Evolutionary conservation across 2,113 vertebrate genomes (phyloP).

Genomic region (Pachyramphus minor): DNA sequence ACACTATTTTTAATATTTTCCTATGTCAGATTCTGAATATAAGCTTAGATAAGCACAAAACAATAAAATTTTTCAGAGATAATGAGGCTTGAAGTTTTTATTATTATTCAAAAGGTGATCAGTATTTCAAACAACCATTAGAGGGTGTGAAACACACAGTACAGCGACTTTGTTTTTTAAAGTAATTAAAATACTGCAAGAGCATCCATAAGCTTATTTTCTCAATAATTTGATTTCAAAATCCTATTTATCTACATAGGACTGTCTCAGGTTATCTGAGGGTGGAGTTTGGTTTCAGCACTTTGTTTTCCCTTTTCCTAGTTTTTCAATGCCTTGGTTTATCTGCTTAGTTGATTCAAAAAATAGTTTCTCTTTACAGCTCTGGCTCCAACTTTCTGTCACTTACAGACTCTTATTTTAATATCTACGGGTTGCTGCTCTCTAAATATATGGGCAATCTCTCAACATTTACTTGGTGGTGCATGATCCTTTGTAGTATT

Average conservation of each 20-base stretch:
- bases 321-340: not conserved
- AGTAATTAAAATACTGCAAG: not conserved
- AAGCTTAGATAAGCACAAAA: not conserved
- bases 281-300: not conserved
- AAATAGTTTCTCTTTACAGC: not conserved
- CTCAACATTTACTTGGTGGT: not conserved
- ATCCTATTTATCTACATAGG: not conserved
- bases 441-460: not conserved
- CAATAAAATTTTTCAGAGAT: not conserved
- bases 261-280: not conserved
- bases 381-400: not conserved
- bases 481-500: not conserved
- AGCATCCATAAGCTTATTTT: not conserved
- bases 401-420: not conserved
- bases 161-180: not conserved
- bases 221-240: not conserved
- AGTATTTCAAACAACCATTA: not conserved
- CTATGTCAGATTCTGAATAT: not conserved
- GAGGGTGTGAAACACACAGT: not conserved
- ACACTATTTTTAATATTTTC: not conserved
- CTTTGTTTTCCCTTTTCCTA: not conserved
- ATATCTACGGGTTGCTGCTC: not conserved
- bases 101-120: not conserved
- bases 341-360: not conserved
- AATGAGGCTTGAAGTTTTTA: not conserved